A percentile compares a stretch with the other conserved stretches of the same genome.
Conservation (phyloP, 1,140 invertebrate genomes). For the Ectropis grisescens region DNA sequence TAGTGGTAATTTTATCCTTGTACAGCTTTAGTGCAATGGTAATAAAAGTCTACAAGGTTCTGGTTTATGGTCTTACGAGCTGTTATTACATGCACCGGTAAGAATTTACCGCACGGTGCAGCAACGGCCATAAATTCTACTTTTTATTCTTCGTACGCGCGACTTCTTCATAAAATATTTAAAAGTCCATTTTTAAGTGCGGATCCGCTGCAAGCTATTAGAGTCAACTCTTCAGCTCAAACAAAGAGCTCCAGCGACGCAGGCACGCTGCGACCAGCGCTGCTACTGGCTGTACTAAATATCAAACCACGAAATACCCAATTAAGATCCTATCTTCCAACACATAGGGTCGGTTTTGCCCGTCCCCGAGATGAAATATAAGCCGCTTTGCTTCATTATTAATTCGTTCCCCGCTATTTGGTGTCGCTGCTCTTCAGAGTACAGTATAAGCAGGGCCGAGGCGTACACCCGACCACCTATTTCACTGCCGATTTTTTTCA, state of each 20-base stretch:
- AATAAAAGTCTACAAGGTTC: too few species aligned
- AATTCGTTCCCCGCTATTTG: constrained; percentile 60
- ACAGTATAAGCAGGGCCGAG: constrained; percentile 36
- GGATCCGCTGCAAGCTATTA: constrained; percentile 64
- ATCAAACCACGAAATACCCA: constrained; percentile 24
- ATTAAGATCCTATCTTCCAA: constrained; percentile 44
- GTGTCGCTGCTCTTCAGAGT: constrained; percentile 55
- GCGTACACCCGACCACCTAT: constrained; percentile 29
- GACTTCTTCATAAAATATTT: constrained; percentile 59
- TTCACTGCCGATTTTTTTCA: constrained; percentile 17
- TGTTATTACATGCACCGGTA: too few species aligned
- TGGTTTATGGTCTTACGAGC: too few species aligned
- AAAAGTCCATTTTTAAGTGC: constrained; percentile 62
- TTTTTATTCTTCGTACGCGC: constrained; percentile 23
- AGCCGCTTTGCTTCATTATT: constrained; percentile 50
- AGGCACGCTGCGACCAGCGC: constrained; percentile 40
- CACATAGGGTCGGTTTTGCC: constrained; percentile 39
- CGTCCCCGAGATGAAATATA: constrained; percentile 23
- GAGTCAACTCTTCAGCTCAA: constrained; percentile 63
- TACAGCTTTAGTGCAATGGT: too few species aligned
- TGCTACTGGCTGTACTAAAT: constrained; percentile 33
- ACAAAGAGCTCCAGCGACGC: constrained; percentile 59
- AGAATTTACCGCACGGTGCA: too few species aligned
- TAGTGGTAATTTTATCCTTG: too few species aligned
- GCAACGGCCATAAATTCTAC: too few species aligned